Conservation (phyloP, 2,888 invertebrate species). For the Ophioninae sp. region DNA sequence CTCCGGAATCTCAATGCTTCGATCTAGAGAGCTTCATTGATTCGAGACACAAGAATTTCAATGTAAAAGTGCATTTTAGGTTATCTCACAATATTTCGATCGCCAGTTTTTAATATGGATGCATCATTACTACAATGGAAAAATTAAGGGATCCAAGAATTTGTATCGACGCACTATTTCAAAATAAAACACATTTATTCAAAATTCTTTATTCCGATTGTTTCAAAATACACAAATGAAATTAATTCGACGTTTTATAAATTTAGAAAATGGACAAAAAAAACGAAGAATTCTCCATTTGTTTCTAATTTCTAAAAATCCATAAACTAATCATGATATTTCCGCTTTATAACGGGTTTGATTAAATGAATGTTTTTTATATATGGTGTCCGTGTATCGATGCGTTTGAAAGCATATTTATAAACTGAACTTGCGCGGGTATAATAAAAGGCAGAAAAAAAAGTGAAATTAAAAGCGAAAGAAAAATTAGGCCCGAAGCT, state of each 20-base stretch:
- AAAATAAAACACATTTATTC: background rate
- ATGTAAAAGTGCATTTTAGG: too few relatives aligned
- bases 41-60: background rate
- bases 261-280: too few relatives aligned
- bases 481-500: background rate
- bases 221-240: background rate
- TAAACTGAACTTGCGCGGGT: too few relatives aligned
- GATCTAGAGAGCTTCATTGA: conserved; percentile 18
- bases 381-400: too few relatives aligned
- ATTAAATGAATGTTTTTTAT: too few relatives aligned
- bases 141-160: background rate
- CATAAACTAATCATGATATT: too few relatives aligned
- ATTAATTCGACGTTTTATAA: too few relatives aligned
- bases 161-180: background rate
- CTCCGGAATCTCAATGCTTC: conserved; percentile 49
- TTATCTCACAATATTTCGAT: background rate
- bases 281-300: too few relatives aligned
- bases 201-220: background rate
- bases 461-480: background rate
- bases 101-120: background rate
- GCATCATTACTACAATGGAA: background rate
- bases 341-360: too few relatives aligned
- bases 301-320: too few relatives aligned
- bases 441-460: background rate
- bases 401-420: too few relatives aligned